phyloP scores from a whole-genome alignment of 2,797 vertebrate species.

The Fistularia tabacaria region DNA sequence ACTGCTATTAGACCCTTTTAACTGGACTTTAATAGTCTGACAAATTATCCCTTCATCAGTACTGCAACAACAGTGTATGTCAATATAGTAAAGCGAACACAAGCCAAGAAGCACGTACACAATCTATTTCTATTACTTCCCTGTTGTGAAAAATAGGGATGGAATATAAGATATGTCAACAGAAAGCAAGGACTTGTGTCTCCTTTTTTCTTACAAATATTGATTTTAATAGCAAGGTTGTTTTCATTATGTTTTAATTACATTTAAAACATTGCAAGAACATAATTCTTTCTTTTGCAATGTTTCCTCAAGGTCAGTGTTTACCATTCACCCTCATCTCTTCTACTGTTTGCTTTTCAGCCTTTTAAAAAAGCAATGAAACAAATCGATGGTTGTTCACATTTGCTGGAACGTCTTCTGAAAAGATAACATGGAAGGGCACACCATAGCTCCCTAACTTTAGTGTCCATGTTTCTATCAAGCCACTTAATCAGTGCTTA shows the following conservation, averaged over 20 bases:
- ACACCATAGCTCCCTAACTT: slow-evolving; percentile 31
- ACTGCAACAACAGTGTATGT: slow-evolving; percentile 17
- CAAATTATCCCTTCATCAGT: slow-evolving; percentile 4
- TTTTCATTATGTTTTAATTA: slow-evolving; percentile 32
- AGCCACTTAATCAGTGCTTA: slow-evolving; percentile 41
- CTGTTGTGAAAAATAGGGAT: neutral
- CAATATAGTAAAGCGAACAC: slow-evolving; percentile 25
- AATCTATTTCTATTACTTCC: slow-evolving; percentile 12
- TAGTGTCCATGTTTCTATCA: slow-evolving; percentile 39
- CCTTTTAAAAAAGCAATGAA: slow-evolving; percentile 53
- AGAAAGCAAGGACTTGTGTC: neutral
- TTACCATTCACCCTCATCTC: slow-evolving; percentile 31
- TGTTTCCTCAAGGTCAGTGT: slow-evolving; percentile 40
- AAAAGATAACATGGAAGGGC: slow-evolving; percentile 23
- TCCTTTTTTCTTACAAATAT: slow-evolving; percentile 23
- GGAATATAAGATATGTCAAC: neutral
- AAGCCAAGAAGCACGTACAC: slow-evolving; percentile 16
- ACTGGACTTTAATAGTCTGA: slow-evolving; percentile 16
- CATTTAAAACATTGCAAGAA: slow-evolving; percentile 32
- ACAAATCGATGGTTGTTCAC: slow-evolving; percentile 30
- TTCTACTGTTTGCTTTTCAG: slow-evolving; percentile 46
- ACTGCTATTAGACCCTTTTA: slow-evolving; percentile 9
- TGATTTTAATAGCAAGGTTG: slow-evolving; percentile 30
- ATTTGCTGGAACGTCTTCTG: slow-evolving; percentile 34
- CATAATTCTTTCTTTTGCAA: slow-evolving; percentile 23